phyloP scores from a whole-genome alignment of 2,888 invertebrate genomes.

The Chironomus tentans region DNA sequence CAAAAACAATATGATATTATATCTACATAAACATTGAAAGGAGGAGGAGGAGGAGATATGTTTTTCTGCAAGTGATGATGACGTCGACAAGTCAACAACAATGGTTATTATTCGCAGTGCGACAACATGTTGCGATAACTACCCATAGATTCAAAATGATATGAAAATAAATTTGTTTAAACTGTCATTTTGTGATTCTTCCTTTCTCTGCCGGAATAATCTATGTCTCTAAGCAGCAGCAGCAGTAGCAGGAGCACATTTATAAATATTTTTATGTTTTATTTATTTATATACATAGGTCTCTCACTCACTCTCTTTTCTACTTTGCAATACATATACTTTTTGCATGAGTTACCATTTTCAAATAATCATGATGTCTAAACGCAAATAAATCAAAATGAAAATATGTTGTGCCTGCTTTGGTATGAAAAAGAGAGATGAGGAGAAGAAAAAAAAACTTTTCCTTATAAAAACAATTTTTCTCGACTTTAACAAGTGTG shows the following conservation, averaged over 20 bases:
- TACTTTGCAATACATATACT: too few relatives aligned
- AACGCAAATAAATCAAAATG: constrained; percentile 24
- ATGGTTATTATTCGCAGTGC: constrained; percentile 20
- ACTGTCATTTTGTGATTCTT: constrained; percentile 1
- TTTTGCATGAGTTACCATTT: neutral
- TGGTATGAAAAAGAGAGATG: too few relatives aligned
- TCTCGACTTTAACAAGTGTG: neutral
- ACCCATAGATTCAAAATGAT: constrained; percentile 27
- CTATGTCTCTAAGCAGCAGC: neutral
- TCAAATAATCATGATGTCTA: constrained; percentile 13
- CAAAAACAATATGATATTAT: neutral
- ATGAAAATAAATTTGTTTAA: constrained; percentile 25
- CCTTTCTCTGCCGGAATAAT: neutral
- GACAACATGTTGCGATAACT: constrained; percentile 27
- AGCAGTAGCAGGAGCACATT: neutral
- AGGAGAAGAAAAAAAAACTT: neutral
- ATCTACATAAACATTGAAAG: neutral
- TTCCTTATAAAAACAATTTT: neutral
- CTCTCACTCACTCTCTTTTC: too few relatives aligned
- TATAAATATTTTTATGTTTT: too few relatives aligned
- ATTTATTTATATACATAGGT: too few relatives aligned
- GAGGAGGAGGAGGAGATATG: neutral
- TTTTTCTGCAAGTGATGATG: constrained; percentile 20
- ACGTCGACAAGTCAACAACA: constrained; percentile 21
- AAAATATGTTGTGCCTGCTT: constrained; percentile 2